These are phyloP conservation scores for Tetramorium bicarinatum DNA, from an alignment of 2,888 invertebrate species.

Conservation along the genomic window DNA sequence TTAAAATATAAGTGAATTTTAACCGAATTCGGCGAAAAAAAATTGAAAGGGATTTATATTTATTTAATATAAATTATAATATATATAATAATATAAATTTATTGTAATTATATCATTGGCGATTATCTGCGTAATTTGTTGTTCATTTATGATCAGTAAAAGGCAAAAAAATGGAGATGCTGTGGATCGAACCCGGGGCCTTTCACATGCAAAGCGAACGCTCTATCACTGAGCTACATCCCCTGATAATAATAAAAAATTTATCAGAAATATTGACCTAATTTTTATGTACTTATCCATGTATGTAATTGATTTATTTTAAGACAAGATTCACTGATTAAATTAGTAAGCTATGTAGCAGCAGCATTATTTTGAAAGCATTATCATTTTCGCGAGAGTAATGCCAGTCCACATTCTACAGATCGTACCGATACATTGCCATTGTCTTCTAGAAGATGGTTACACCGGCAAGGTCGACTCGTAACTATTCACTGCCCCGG, in stretches of 20 bases:
- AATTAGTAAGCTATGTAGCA: not conserved
- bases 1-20: too few relatives aligned
- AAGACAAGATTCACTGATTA: not conserved
- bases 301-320: not conserved
- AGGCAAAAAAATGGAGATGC: conserved; percentile 92
- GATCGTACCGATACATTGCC: not conserved
- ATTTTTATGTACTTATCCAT: not conserved
- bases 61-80: too few relatives aligned
- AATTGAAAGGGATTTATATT: too few relatives aligned
- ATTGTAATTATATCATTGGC: too few relatives aligned
- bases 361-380: not conserved
- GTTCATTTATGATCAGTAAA: conserved; percentile 58
- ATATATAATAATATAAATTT: too few relatives aligned
- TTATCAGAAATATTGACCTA: too few relatives aligned
- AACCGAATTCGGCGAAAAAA: too few relatives aligned
- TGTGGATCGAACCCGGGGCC: conserved; percentile 99
- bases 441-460: conserved; percentile 4
- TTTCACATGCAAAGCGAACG: conserved; percentile 99
- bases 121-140: too few relatives aligned
- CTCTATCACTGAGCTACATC: conserved; percentile 99
- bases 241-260: conserved; percentile 83
- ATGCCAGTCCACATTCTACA: not conserved
- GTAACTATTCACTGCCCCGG: not conserved
- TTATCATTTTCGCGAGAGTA: not conserved
- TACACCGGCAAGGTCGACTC: not conserved